phyloP scores from a whole-genome alignment of 2,888 invertebrate species.

The Oxyscelio sp. region DNA sequence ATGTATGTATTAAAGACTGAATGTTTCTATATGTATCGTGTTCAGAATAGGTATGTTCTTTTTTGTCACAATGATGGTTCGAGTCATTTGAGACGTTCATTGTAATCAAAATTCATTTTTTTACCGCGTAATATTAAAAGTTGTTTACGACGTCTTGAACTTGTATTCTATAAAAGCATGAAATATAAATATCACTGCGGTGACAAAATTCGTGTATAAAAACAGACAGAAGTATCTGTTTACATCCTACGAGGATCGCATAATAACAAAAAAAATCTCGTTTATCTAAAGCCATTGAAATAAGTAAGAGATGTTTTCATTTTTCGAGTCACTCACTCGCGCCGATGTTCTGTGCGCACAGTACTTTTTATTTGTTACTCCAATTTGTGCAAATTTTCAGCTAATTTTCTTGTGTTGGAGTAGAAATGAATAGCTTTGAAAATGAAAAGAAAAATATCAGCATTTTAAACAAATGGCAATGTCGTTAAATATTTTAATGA shows the following conservation, averaged over 20 bases:
- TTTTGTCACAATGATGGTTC: too few relatives aligned
- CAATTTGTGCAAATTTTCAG: slow-evolving; percentile 60
- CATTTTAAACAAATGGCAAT: slow-evolving; percentile 61
- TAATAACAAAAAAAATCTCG: slow-evolving; percentile 59
- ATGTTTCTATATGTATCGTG: too few relatives aligned
- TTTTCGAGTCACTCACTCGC: slow-evolving; percentile 39
- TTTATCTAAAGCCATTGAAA: slow-evolving; percentile 61
- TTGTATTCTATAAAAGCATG: too few relatives aligned
- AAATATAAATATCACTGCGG: slow-evolving; percentile 20
- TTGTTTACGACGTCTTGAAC: too few relatives aligned
- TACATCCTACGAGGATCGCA: slow-evolving; percentile 47
- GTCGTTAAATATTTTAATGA: too few relatives aligned
- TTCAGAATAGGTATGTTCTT: too few relatives aligned
- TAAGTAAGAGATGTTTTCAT: slow-evolving; percentile 61
- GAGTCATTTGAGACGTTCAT: too few relatives aligned
- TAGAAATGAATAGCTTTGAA: slow-evolving; percentile 49
- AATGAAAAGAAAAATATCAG: slow-evolving; percentile 46
- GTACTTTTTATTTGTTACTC: slow-evolving; percentile 43
- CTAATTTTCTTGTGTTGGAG: slow-evolving; percentile 50
- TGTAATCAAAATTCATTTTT: too few relatives aligned
- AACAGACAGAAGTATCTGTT: slow-evolving; percentile 49
- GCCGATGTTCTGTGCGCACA: slow-evolving; percentile 1
- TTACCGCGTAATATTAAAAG: too few relatives aligned
- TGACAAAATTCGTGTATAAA: slow-evolving; percentile 36
- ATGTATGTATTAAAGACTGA: too few relatives aligned